A percentile compares a stretch with the other conserved stretches of the same genome.
Conservation (phyloP, 1,140 invertebrate genomes). For the Heliconius melpomene region DNA sequence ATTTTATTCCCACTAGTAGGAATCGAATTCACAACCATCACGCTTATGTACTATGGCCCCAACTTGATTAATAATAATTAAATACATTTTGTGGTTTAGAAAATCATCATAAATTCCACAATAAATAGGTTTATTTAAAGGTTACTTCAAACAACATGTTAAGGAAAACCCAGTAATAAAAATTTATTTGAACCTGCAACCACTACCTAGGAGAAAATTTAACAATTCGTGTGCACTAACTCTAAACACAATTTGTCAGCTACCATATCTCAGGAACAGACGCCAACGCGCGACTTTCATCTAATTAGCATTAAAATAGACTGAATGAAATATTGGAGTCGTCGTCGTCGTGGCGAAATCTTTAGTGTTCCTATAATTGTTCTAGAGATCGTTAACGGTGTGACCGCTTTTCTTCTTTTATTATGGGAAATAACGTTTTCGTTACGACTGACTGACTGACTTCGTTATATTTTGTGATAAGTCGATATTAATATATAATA, state of each 20-base stretch:
- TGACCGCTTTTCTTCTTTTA: constrained; percentile 19
- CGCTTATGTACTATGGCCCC: too few species aligned
- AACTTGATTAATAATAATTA: too few species aligned
- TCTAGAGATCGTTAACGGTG: constrained; percentile 37
- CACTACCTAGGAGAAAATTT: too few species aligned
- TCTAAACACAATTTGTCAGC: constrained; percentile 70
- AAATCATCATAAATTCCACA: too few species aligned
- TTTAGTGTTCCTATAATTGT: constrained; percentile 41
- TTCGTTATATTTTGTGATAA: neutral
- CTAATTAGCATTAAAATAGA: constrained; percentile 73
- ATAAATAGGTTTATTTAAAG: too few species aligned
- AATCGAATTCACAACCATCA: too few species aligned
- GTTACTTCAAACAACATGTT: too few species aligned
- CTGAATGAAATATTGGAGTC: constrained; percentile 41
- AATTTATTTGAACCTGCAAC: too few species aligned
- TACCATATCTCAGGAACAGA: constrained; percentile 57
- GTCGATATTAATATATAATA: neutral
- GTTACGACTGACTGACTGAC: neutral
- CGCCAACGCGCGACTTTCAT: constrained; percentile 66
- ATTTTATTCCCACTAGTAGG: too few species aligned
- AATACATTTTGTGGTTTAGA: too few species aligned
- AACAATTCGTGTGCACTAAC: constrained; percentile 16
- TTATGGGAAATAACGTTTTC: neutral
- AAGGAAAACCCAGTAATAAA: too few species aligned
- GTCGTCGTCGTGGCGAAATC: constrained; percentile 40